Percentiles rank a stretch among this genome's conserved stretches.
These are phyloP conservation scores for Apodemus agrarius DNA, from an alignment of 2,797 vertebrate species.

Conservation along the genomic window DNA sequence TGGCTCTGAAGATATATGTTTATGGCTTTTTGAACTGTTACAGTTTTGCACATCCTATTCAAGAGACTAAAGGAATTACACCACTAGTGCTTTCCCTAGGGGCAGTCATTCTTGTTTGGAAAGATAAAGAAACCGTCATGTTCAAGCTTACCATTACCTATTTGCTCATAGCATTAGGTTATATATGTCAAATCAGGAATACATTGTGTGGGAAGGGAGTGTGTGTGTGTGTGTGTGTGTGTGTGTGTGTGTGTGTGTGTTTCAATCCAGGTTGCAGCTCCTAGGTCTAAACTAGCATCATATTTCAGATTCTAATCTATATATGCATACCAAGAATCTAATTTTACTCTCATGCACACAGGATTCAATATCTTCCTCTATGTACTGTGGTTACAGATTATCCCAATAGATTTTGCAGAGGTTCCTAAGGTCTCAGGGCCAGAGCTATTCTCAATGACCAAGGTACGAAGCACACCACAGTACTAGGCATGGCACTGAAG, in stretches of 20 bases:
- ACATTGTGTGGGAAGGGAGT: not conserved
- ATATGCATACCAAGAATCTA: not conserved
- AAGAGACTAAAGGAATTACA: not conserved
- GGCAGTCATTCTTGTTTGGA: not conserved
- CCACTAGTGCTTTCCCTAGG: not conserved
- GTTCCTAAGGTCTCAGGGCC: not conserved
- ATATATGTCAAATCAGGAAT: not conserved
- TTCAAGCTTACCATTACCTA: not conserved
- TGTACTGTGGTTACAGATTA: not conserved
- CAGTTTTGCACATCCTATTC: not conserved
- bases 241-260: not conserved
- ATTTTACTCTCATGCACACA: not conserved
- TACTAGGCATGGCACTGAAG: too few relatives aligned
- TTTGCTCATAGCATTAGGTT: not conserved
- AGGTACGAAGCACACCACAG: too few relatives aligned
- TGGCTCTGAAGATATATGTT: too few relatives aligned
- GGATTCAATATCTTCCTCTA: not conserved
- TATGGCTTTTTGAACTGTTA: not conserved
- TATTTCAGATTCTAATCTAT: too few relatives aligned
- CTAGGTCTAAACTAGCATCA: not conserved
- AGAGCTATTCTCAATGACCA: not conserved
- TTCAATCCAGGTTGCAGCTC: not conserved
- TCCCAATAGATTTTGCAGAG: not conserved
- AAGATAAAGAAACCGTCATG: slow-evolving; percentile 12
- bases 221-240: not conserved